Evolutionary conservation across 2,888 invertebrate genomes (phyloP).

Genomic region (Drosophila villosipedis): DNA sequence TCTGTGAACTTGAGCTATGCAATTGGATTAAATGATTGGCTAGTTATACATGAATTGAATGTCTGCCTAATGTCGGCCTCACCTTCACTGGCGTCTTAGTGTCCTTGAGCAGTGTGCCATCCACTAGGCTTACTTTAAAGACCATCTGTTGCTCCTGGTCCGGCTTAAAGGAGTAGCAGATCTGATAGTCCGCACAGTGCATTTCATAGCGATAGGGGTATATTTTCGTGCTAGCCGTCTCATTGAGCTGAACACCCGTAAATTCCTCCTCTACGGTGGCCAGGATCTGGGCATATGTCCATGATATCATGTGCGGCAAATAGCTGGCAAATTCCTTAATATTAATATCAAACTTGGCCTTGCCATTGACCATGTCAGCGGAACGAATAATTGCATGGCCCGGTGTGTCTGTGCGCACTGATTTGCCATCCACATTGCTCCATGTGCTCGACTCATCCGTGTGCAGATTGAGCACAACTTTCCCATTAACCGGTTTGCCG

Average conservation of each 20-base stretch:
- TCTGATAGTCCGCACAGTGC: slow-evolving; percentile 88
- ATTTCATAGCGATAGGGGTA: slow-evolving; percentile 92
- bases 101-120: slow-evolving; percentile 88
- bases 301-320: slow-evolving; percentile 55
- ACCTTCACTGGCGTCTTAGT: slow-evolving; percentile 87
- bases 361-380: slow-evolving; percentile 80
- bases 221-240: slow-evolving; percentile 90
- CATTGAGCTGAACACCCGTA: slow-evolving; percentile 92
- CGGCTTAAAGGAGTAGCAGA: slow-evolving; percentile 95
- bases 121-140: slow-evolving; percentile 90
- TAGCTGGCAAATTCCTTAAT: slow-evolving; percentile 72
- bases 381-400: slow-evolving; percentile 66
- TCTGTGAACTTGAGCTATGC: slow-evolving; percentile 69
- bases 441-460: slow-evolving; percentile 86
- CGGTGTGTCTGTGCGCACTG: slow-evolving; percentile 34
- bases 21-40: background rate
- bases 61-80: background rate
- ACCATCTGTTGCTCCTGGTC: slow-evolving; percentile 93
- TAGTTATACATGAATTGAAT: background rate
- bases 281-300: slow-evolving; percentile 86
- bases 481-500: slow-evolving; percentile 94
- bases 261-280: slow-evolving; percentile 96
- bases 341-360: slow-evolving; percentile 80
- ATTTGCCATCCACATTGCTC: slow-evolving; percentile 32
- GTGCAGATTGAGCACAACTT: slow-evolving; percentile 92